A percentile compares a stretch with the other conserved stretches of the same genome.
Conservation (phyloP, 2,113 vertebrate species). For the Eulemur macaco region DNA sequence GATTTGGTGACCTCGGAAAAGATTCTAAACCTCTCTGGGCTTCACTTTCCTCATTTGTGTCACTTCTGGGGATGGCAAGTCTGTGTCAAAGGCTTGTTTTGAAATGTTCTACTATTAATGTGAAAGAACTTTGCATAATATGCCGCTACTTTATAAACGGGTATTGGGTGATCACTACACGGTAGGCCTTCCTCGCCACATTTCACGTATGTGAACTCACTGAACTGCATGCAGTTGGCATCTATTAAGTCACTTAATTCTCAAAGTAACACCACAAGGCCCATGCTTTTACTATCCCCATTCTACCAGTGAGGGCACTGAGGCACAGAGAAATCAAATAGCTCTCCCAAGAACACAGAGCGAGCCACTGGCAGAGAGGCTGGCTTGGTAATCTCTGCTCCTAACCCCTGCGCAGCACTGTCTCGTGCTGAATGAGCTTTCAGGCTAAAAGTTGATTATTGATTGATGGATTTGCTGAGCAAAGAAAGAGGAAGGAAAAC, state of each 20-base stretch:
- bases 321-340: neutral
- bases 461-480: neutral
- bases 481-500: neutral
- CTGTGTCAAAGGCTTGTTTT: neutral
- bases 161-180: accelerated
- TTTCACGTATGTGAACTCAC: neutral
- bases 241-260: neutral
- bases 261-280: neutral
- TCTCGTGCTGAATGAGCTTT: neutral
- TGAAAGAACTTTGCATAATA: neutral
- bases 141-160: no score
- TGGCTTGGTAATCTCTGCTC: neutral
- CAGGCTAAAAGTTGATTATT: neutral
- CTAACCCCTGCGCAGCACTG: accelerated
- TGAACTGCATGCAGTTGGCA: no score
- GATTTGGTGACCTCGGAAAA: neutral
- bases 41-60: neutral
- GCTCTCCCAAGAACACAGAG: neutral
- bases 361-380: neutral
- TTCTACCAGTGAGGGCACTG: neutral
- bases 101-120: neutral
- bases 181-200: neutral
- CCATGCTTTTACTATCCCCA: neutral
- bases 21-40: neutral
- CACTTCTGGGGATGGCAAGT: neutral